A percentile compares a stretch with the other conserved stretches of the same genome.
phyloP scores from a whole-genome alignment of 2,113 vertebrate species.

The Smithornis capensis region DNA sequence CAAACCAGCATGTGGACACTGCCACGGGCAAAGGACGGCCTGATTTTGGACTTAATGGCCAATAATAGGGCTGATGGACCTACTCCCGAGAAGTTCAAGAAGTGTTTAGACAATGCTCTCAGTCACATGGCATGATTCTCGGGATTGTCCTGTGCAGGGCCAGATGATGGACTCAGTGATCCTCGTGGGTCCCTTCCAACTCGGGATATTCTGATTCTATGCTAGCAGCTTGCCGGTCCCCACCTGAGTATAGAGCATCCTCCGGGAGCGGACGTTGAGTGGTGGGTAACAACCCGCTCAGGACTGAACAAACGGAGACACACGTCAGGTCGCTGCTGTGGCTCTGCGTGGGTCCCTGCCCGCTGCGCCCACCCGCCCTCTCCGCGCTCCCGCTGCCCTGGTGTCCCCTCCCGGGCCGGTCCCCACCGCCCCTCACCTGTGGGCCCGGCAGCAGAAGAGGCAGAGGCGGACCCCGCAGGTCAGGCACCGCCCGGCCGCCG shows the following conservation, averaged over 20 bases:
- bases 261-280: not conserved
- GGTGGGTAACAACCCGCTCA: rapidly evolving
- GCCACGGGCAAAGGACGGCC: not conserved
- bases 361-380: not conserved
- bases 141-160: not conserved
- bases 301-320: not conserved
- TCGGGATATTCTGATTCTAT: not conserved
- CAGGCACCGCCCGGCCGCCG: slow-evolving; percentile 83
- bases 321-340: rapidly evolving
- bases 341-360: rapidly evolving
- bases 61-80: not conserved
- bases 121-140: not conserved
- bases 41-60: not conserved
- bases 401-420: not conserved
- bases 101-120: not conserved
- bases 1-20: not conserved
- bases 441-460: slow-evolving; percentile 90
- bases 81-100: not conserved
- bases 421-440: slow-evolving; percentile 79
- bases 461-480: slow-evolving; percentile 86
- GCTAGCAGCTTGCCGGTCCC: not conserved
- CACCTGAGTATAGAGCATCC: too few relatives aligned
- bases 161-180: not conserved
- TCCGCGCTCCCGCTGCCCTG: not conserved
- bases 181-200: not conserved